These are phyloP conservation scores for Leucosticte australis DNA, from an alignment of 2,113 vertebrate species.

Conservation along the genomic window DNA sequence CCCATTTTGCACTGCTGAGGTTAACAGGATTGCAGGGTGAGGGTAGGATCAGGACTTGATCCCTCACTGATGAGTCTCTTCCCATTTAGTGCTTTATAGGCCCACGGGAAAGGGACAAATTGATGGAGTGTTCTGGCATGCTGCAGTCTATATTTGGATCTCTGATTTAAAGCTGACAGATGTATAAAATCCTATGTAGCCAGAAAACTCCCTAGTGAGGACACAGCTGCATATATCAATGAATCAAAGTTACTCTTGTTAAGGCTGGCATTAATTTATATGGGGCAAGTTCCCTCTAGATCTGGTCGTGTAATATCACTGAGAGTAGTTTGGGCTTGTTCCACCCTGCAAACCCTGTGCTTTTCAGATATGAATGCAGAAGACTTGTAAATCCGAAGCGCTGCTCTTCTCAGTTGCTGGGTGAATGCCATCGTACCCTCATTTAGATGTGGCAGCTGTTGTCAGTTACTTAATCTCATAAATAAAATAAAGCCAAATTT, in stretches of 20 bases:
- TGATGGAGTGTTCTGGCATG: neutral
- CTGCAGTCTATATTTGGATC: conserved; percentile 33
- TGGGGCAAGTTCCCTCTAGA: conserved; percentile 15
- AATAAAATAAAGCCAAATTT: conserved; percentile 56
- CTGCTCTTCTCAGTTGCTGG: conserved; percentile 31
- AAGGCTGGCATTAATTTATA: conserved; percentile 30
- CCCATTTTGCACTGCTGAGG: neutral
- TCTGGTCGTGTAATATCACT: neutral
- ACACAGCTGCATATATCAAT: conserved; percentile 35
- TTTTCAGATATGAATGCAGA: conserved; percentile 20
- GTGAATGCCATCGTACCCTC: conserved; percentile 41
- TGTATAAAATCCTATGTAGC: conserved; percentile 19
- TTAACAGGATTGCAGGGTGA: neutral
- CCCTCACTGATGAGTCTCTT: neutral
- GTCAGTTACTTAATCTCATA: conserved; percentile 57
- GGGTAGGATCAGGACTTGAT: neutral
- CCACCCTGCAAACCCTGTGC: neutral
- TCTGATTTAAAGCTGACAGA: conserved; percentile 56
- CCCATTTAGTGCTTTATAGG: conserved; percentile 2
- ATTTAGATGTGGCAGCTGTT: conserved; percentile 58
- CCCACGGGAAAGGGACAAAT: conserved; percentile 3
- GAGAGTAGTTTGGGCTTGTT: neutral
- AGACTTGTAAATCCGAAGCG: neutral
- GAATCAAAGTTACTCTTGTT: conserved; percentile 28
- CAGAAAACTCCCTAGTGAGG: conserved; percentile 16